A percentile compares a stretch with the other conserved stretches of the same genome.
Evolutionary conservation across 2,888 invertebrate genomes (phyloP).

Genomic region (Pollenia labialis): DNA sequence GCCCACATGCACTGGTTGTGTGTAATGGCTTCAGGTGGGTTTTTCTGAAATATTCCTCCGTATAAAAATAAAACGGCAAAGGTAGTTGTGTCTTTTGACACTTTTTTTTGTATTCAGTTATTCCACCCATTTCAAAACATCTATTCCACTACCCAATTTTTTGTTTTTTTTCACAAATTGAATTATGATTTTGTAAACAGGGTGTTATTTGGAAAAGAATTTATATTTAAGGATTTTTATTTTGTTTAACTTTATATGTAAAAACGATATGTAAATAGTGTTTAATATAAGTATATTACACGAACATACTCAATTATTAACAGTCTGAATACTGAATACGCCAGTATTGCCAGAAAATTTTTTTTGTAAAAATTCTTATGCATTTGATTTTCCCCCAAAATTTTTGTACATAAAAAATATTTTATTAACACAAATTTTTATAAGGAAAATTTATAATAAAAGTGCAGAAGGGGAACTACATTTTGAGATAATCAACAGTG

Average conservation of each 20-base stretch:
- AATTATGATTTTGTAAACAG: conserved; percentile 56
- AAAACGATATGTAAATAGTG: background rate
- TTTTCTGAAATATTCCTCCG: background rate
- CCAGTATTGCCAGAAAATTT: no score
- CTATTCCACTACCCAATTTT: conserved; percentile 1
- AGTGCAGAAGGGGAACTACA: no score
- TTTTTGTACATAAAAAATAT: no score
- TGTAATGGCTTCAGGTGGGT: background rate
- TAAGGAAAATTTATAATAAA: no score
- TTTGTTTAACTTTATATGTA: background rate
- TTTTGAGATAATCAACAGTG: no score
- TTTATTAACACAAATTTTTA: no score
- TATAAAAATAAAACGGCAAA: background rate
- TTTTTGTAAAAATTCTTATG: no score
- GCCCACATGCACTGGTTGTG: background rate
- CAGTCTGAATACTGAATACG: background rate
- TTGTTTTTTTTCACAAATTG: conserved; percentile 39
- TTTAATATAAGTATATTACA: background rate
- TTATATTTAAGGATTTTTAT: conserved; percentile 11
- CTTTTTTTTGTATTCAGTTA: background rate
- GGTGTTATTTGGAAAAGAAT: background rate
- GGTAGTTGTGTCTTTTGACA: background rate
- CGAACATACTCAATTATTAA: background rate
- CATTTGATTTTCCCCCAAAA: no score
- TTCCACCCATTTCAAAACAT: background rate